Percentiles rank a stretch among this genome's conserved stretches.
Evolutionary conservation across 2,888 invertebrate species (phyloP).

Genomic region (Agriopis leucophaearia): DNA sequence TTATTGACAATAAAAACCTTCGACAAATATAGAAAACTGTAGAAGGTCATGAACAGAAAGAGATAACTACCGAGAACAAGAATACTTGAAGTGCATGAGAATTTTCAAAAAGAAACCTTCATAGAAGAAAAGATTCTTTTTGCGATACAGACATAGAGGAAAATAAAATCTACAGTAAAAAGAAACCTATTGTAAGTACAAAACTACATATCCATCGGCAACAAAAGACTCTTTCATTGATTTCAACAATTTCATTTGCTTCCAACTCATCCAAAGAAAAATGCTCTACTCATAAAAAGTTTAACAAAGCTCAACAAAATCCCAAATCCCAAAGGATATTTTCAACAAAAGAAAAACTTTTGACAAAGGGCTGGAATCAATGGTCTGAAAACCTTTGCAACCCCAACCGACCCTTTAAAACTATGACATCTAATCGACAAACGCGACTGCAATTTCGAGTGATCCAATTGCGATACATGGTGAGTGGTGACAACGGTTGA

Average conservation of each 20-base stretch:
- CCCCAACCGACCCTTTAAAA: background rate
- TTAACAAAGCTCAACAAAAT: conserved; percentile 14
- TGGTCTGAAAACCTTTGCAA: conserved; percentile 9
- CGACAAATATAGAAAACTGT: no score
- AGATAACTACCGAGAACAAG: no score
- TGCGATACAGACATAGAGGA: background rate
- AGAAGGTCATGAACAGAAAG: no score
- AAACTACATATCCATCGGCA: background rate
- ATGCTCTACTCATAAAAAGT: conserved; percentile 4
- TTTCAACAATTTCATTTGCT: conserved; percentile 6
- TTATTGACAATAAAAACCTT: no score
- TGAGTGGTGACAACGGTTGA: no score
- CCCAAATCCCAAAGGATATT: conserved; percentile 6
- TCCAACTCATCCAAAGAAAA: conserved; percentile 9
- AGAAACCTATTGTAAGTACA: background rate
- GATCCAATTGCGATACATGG: no score
- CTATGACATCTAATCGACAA: background rate
- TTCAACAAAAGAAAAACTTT: conserved; percentile 27
- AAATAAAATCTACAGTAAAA: background rate
- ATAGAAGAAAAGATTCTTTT: no score
- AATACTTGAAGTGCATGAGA: no score
- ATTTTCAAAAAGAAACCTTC: no score
- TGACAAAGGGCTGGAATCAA: conserved; percentile 28
- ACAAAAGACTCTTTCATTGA: background rate
- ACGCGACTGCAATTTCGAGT: background rate